These are phyloP conservation scores for Tetragonula carbonaria DNA, from an alignment of 2,888 invertebrate genomes.

Conservation along the genomic window DNA sequence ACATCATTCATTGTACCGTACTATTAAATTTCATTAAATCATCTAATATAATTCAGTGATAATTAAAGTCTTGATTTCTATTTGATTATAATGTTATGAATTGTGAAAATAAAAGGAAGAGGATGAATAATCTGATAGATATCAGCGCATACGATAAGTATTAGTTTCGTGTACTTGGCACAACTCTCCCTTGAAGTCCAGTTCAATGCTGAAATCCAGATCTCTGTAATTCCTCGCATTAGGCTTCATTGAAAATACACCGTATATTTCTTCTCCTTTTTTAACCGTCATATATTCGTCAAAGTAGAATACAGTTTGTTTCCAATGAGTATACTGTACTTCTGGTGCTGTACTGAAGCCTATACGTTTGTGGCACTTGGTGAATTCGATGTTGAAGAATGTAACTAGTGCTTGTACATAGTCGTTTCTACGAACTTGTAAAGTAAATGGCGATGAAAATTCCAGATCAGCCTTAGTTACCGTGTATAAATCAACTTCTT, in stretches of 20 bases:
- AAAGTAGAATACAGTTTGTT: constrained; percentile 99
- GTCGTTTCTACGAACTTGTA: constrained; percentile 95
- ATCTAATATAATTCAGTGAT: constrained; percentile 53
- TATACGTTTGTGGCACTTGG: constrained; percentile 98
- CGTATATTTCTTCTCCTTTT: constrained; percentile 96
- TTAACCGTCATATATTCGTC: constrained; percentile 99
- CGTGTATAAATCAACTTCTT: constrained; percentile 99
- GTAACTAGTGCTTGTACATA: constrained; percentile 99
- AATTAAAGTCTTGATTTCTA: constrained; percentile 54
- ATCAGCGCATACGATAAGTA: constrained; percentile 95
- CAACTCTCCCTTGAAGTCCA: constrained; percentile 96
- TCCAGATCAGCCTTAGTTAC: constrained; percentile 97
- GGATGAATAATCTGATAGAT: constrained; percentile 50
- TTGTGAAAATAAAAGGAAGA: constrained; percentile 65
- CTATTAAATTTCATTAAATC: constrained; percentile 54
- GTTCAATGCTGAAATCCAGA: constrained; percentile 96
- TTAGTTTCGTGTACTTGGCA: constrained; percentile 94
- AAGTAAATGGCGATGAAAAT: constrained; percentile 94
- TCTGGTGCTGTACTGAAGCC: constrained; percentile 99
- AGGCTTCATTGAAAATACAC: constrained; percentile 96
- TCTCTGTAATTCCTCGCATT: constrained; percentile 98
- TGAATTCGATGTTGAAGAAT: constrained; percentile 99
- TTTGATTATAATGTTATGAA: constrained; percentile 65
- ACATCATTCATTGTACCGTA: constrained; percentile 55
- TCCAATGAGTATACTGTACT: constrained; percentile 99